Base-by-base conservation (phyloP, 2,113 vertebrate species). In the Poecile atricapillus region DNA sequence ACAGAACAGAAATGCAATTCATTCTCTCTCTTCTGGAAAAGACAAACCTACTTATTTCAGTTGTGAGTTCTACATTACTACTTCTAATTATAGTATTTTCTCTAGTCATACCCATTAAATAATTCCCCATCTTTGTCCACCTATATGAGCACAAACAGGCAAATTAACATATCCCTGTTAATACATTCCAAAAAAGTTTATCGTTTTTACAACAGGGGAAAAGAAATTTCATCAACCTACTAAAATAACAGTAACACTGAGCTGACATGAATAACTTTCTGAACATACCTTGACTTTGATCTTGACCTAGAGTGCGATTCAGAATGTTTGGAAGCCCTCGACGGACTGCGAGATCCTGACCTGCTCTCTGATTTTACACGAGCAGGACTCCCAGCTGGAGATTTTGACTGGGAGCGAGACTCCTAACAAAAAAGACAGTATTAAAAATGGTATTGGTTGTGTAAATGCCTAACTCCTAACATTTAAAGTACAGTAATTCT, bases 341-440 rank as follows among this genome's bases (percentile, higher is more conserved):
- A 98, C 52, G 98, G 98, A 97, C 98, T 99, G 93, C 97, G 98
- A 90, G 99, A 99, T 97, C 98, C 98, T 89, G 99, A 99, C 95
- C 98, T 98, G 98, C 98, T 99, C 98, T 98, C 98, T 41, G 98
- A 99, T 98, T 99, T 99, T 97, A 97, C 98, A 96, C 98, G 98
- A 97, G 98, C 98, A 97, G 98, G 98, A 98, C 98, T 99, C 96
- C 98, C 98, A 95, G 97, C 98, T 97, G 98, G 98, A 96, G 98
- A 99, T 98, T 99, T 99, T 97, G 98, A 98, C 95, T 98, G 98
- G 96, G 99, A 99, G 95, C 98, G 98, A 95, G 99, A 99, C 94
- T 98, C 99, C 99, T 99, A 98, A 98, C 97, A 98, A 97, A 99
- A 97, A 94, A 98, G 97, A 97, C 89, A 98, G 98, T 98, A 98